Evolutionary conservation across 2,888 invertebrate species (phyloP).

Genomic region (Melinaea marsaeus): DNA sequence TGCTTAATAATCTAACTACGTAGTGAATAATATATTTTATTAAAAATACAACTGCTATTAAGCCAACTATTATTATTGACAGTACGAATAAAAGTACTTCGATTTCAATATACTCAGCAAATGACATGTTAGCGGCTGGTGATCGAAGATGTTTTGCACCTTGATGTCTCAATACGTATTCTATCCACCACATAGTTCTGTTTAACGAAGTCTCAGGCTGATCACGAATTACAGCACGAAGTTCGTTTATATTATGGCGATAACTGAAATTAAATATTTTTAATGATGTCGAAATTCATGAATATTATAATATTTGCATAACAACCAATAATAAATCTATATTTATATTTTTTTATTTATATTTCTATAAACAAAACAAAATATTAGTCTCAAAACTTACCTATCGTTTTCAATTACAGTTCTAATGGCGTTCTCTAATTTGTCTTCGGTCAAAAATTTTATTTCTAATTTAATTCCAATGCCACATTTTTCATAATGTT

Average conservation of each 20-base stretch:
- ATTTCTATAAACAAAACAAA: no score
- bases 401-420: slow-evolving; percentile 37
- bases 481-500: slow-evolving; percentile 36
- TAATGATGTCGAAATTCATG: no score
- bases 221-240: slow-evolving; percentile 26
- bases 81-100: slow-evolving; percentile 12
- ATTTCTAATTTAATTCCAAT: slow-evolving; percentile 40
- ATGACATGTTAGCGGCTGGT: slow-evolving; percentile 23
- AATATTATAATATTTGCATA: not conserved
- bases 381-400: no score
- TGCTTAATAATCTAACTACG: no score
- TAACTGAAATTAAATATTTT: slow-evolving; percentile 29
- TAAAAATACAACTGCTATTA: no score
- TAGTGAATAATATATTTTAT: no score
- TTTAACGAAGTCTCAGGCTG: slow-evolving; percentile 27
- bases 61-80: not conserved
- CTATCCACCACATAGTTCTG: slow-evolving; percentile 33
- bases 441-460: slow-evolving; percentile 36
- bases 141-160: slow-evolving; percentile 27
- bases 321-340: no score
- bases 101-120: slow-evolving; percentile 24
- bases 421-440: slow-evolving; percentile 36
- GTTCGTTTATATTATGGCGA: slow-evolving; percentile 22
- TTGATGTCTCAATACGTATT: slow-evolving; percentile 29
- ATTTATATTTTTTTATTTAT: no score